Base-by-base conservation (phyloP, 2,797 vertebrate genomes). In the Psittacula derbiana region DNA sequence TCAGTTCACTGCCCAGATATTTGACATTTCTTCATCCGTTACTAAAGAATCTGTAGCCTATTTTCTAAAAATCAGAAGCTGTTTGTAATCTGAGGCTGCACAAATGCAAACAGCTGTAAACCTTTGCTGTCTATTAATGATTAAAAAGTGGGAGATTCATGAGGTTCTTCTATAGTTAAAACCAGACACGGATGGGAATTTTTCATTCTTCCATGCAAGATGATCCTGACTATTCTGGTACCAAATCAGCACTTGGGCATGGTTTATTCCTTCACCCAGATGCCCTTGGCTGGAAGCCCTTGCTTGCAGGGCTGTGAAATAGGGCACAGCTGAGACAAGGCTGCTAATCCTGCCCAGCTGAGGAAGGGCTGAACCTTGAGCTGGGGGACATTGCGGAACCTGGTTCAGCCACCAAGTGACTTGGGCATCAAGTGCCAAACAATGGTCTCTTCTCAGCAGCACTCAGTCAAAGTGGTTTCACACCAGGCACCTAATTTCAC, bases 341-440 rank as follows among this genome's bases (percentile, higher is more conserved):
- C 24, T 12, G 38, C 13, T 11, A 10, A 23, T 17, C 36, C 52
- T 6, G 2, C 40, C 47, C 1, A 0, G 11, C 8, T 27, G 41
- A 38, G 44, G 36, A 47, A 13, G 33, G 62, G 3, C 38, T 50
- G 65, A 23, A 15, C 40, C 69, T 17, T 61, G 53, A 24, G 31
- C 1, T 16, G 31, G 12, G 46, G 66, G 19, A 8, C 12, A 7
- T 40, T 0, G 2, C 1, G 4, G 6, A 3, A 33, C 15, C 36
- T 13, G 16, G 16, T 33, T 79, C 73, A 47, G 57, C 28, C 20
- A 16, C 50, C 6, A 1, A 44, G 8, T 13, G 20, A 11, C 38
- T 47, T 76, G 72, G 27, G 13, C 15, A 52, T 8, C 31, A 60
- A 11, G 5, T 60, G 49, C 84, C 73, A 67, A 40, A 62, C 40